phyloP scores from a whole-genome alignment of 1,140 invertebrate species.

The Trichonephila inaurata region DNA sequence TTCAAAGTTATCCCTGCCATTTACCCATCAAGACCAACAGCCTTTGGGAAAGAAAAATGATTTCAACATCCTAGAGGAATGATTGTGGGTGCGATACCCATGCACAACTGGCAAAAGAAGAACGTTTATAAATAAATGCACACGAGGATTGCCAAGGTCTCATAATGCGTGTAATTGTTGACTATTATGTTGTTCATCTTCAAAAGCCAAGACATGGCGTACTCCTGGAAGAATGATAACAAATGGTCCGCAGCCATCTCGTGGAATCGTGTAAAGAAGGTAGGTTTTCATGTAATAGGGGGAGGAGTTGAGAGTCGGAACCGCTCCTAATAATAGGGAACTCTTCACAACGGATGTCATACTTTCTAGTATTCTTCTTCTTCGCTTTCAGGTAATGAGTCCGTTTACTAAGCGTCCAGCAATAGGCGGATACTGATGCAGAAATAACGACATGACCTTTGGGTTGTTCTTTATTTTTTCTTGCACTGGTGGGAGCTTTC shows the following conservation, averaged over 20 bases:
- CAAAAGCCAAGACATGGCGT: slow-evolving; percentile 12
- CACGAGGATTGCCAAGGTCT: slow-evolving; percentile 61
- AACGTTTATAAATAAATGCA: slow-evolving; percentile 48
- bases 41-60: slow-evolving; percentile 62
- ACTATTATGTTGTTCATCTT: slow-evolving; percentile 73
- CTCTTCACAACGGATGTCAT: slow-evolving; percentile 66
- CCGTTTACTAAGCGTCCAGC: slow-evolving; percentile 46
- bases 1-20: slow-evolving; percentile 50
- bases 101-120: not conserved
- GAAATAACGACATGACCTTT: slow-evolving; percentile 72
- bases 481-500: not conserved
- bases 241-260: slow-evolving; percentile 57
- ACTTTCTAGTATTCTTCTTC: slow-evolving; percentile 73
- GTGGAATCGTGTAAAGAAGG: slow-evolving; percentile 67
- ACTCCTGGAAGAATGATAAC: slow-evolving; percentile 45
- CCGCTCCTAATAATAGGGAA: slow-evolving; percentile 68
- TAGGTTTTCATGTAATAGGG: slow-evolving; percentile 71
- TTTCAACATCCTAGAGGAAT: slow-evolving; percentile 62
- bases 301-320: slow-evolving; percentile 62
- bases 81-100: slow-evolving; percentile 71
- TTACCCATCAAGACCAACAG: slow-evolving; percentile 63
- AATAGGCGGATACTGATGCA: slow-evolving; percentile 67
- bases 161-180: slow-evolving; percentile 73
- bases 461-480: slow-evolving; percentile 28
- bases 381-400: slow-evolving; percentile 60